phyloP scores from a whole-genome alignment of 1,140 invertebrate species.

The Pseudomyrmex dendroicus region DNA sequence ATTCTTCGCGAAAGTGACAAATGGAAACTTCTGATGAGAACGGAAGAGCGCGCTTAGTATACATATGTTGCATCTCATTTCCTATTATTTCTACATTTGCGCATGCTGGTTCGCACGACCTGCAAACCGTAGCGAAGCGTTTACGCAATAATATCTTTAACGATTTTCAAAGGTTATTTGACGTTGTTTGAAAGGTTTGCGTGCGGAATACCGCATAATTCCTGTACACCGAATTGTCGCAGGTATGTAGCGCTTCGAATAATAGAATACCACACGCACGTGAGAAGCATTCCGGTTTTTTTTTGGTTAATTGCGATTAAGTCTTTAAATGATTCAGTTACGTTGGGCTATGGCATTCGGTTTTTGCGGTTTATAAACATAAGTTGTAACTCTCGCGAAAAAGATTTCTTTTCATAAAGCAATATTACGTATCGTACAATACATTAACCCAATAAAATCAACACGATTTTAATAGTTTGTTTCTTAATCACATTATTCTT shows the following conservation, averaged over 20 bases:
- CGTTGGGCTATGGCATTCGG: background rate
- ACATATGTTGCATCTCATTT: conserved; percentile 14
- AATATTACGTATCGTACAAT: too few species aligned
- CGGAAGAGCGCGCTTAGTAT: background rate
- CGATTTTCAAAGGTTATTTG: conserved; percentile 15
- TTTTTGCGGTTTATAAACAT: conserved; percentile 4
- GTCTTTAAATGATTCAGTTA: conserved; percentile 12
- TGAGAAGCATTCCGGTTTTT: conserved; percentile 28
- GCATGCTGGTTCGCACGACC: background rate
- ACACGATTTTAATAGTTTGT: too few species aligned
- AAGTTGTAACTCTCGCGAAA: background rate
- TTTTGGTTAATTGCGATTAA: conserved; percentile 34
- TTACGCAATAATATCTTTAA: conserved; percentile 6
- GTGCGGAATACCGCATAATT: conserved; percentile 21
- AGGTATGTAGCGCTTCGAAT: background rate
- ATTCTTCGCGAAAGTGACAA: background rate
- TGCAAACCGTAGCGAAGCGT: background rate
- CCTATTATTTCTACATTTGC: conserved; percentile 11
- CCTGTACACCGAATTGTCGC: background rate
- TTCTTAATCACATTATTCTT: too few species aligned
- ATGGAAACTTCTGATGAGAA: background rate
- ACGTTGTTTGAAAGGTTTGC: background rate
- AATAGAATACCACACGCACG: conserved; percentile 34
- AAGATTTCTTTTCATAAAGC: background rate
- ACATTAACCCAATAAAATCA: background rate